Base-by-base conservation (phyloP, 2,888 invertebrate genomes). In the Melitaea athalia region DNA sequence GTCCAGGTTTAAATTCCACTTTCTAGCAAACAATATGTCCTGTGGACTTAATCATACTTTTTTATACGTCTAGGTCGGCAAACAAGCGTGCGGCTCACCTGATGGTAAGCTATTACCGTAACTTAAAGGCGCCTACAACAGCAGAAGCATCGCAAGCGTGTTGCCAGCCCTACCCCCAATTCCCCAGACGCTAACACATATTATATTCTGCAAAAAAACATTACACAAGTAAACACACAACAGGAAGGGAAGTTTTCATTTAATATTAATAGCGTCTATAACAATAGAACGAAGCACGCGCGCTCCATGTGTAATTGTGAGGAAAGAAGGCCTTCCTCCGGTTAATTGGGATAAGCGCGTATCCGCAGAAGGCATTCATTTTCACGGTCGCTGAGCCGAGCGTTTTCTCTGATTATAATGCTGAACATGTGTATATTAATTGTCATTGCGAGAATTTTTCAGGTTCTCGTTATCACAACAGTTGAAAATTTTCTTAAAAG, bases 321-420 rank as follows among this genome's bases (percentile, higher is more conserved):
- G 52, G 52, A 57, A 57, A 57, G n/a, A 42, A 42, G 42, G 10
- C 38, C 8, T 15, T 42, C 31, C 24, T 31, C 57, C 15, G 57
- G 57, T 57, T 57, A 57, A 57, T 42, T 42, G 57, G 42, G 57
- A 15, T 63, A 63, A 50, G 12, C 45, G 53, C 14, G 31, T n/a
- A 55, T 63, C 31, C 38, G 10, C 45, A 15, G 42, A 53, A 31
- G 53, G n/a, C 45, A 45, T 63, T 55, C 14, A 55, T 63, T 63
- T 63, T 63, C 63, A 63, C 45, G 63, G 31, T 45, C 24, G 55
- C 14, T 31, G 53, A 55, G 24, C 14, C 31, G 43, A 31, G n/a
- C n/a, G 55, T 52, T 63, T 50, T 15, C 43, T 53, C 47, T 55
- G 45, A 55, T 63, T 45, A 24, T 52, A 55, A 63, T 11, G 31